Percentiles rank a stretch among this genome's conserved stretches.
These are phyloP conservation scores for Sciurus vulgaris DNA, from an alignment of 2,797 vertebrate species.

Conservation along the genomic window DNA sequence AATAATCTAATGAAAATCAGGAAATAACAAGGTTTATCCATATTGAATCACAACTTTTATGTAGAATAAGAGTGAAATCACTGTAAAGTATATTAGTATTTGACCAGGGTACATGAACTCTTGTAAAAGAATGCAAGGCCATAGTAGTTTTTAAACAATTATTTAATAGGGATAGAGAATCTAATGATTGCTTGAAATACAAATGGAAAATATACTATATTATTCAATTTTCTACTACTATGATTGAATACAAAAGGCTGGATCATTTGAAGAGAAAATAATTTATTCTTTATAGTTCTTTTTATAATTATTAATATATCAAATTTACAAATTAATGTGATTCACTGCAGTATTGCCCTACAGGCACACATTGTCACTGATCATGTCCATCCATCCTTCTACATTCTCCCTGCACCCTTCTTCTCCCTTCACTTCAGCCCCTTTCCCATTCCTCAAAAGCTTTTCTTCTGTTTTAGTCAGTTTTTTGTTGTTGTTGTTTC, in stretches of 20 bases:
- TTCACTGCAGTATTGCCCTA: too few species aligned
- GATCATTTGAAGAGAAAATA: not conserved
- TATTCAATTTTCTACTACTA: not conserved
- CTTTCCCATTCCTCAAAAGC: too few species aligned
- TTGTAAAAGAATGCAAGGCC: not conserved
- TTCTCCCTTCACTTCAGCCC: too few species aligned
- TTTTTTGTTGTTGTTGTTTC: too few species aligned
- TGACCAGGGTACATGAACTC: not conserved
- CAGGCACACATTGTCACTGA: too few species aligned
- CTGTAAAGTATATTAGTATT: not conserved
- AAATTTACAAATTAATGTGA: too few species aligned
- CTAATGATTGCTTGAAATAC: not conserved
- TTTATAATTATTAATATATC: too few species aligned
- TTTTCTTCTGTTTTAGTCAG: too few species aligned
- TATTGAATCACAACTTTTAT: not conserved
- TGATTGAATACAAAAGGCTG: not conserved
- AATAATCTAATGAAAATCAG: not conserved
- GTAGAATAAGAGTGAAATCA: not conserved
- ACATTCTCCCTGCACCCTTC: too few species aligned
- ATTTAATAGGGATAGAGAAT: not conserved
- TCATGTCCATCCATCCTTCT: too few species aligned
- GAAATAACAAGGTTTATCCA: not conserved
- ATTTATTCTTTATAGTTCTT: not conserved
- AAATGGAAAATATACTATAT: not conserved
- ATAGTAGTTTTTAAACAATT: not conserved